phyloP scores from a whole-genome alignment of 2,797 vertebrate species.

The Ctenopoma multispine region DNA sequence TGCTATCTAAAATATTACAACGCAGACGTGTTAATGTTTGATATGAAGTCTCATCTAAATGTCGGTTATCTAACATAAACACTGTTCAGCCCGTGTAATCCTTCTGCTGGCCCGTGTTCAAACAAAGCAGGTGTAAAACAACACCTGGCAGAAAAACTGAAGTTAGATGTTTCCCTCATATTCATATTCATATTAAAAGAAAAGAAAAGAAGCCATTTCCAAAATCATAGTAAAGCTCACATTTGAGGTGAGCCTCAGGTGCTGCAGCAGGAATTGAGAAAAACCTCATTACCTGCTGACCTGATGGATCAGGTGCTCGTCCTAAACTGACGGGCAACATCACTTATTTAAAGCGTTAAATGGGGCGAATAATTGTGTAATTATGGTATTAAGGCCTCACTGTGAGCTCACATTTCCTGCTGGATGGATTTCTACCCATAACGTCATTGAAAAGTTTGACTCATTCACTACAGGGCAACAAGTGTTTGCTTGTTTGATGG shows the following conservation, averaged over 20 bases:
- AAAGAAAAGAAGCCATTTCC: neutral
- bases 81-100: neutral
- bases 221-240: neutral
- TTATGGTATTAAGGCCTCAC: conserved; percentile 51
- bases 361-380: conserved; percentile 32
- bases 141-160: conserved; percentile 16
- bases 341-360: conserved; percentile 14
- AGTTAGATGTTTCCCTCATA: neutral
- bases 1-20: neutral
- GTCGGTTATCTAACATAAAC: neutral
- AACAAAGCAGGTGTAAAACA: conserved; percentile 43
- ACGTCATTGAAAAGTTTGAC: conserved; percentile 57
- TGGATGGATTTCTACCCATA: conserved; percentile 49
- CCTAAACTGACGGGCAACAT: conserved; percentile 30
- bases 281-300: neutral
- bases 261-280: neutral
- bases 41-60: neutral
- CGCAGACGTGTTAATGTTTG: neutral
- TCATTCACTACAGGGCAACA: conserved; percentile 54
- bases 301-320: conserved; percentile 13
- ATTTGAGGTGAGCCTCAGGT: conserved; percentile 2
- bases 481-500: conserved; percentile 53
- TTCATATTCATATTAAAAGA: neutral
- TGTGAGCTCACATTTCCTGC: conserved; percentile 44
- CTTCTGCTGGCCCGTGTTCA: conserved; percentile 6